Base-by-base conservation (phyloP, 35 echinoderm and acorn worm genomes). In the Strongylocentrotus purpuratus region DNA sequence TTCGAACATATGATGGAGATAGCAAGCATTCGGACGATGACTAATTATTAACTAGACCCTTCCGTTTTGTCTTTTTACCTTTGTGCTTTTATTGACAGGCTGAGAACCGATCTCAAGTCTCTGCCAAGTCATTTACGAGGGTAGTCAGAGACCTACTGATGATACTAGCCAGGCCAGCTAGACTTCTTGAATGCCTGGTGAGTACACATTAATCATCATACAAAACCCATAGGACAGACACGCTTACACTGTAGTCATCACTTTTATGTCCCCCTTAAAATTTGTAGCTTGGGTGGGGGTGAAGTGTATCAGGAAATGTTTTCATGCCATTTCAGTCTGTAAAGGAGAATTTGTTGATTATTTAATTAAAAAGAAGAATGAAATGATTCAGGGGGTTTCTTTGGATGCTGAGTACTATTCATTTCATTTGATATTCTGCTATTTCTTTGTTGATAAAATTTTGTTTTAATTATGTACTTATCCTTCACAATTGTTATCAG, bases 171-270 rank as follows among this genome's bases (percentile, higher is more conserved):
- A 97, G 98, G 86, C 98, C 98, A 18, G 98, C 97, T 9, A 95
- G 98, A 89, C 95, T 99, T n/a, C 89, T 99, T 47, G 98, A 99
- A 86, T 99, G 98, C 58, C 85, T 99, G 91, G 98, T 99, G 95
- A 98, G 97, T 91, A 94, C 55, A 41, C 47, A 87, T 25, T 59
- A 33, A 78, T 78, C 65, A 78, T n/a, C 18, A n/a, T 22, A n/a
- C 1, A 22, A n/a, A 28, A 31, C 65, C 22, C 65, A 8, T 85
- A 17, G 65, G 65, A 78, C 8, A 14, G 22, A 6, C 22, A 28
- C n/a, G 25, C 65, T 78, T 78, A 59, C 52, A 59, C 17, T 17
- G 17, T 59, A 14, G 15, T 55, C 50, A 55, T 55, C 50, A 55
- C 9, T 55, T 55, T 55, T 11, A 55, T 55, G 50, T 55, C 50